Conservation (phyloP, 2,888 invertebrate genomes). For the Himalopsyche anomala region DNA sequence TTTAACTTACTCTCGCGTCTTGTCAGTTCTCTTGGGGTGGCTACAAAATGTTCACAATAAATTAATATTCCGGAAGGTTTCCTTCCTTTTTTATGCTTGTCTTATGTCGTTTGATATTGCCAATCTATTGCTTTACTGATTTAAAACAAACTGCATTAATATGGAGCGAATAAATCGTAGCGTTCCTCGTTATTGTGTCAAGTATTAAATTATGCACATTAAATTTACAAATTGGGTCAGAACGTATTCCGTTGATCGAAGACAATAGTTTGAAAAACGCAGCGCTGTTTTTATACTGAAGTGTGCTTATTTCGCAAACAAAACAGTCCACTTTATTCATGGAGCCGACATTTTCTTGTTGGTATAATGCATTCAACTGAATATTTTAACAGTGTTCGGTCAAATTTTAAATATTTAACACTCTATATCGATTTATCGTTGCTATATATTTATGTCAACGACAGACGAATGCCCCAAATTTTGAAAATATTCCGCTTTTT, state of each 20-base stretch:
- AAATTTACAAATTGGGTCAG: conserved; percentile 39
- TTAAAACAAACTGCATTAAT: not conserved
- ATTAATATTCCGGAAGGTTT: too few species aligned
- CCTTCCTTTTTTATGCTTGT: too few species aligned
- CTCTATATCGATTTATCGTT: too few species aligned
- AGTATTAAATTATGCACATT: not conserved
- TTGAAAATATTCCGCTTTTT: too few species aligned
- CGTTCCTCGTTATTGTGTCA: not conserved
- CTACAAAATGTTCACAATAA: too few species aligned
- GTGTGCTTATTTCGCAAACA: conserved; percentile 14
- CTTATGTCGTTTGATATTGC: too few species aligned
- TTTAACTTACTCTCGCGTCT: too few species aligned
- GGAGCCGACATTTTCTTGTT: not conserved
- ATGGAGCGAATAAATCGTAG: not conserved
- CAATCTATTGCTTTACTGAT: too few species aligned
- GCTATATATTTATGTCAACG: too few species aligned
- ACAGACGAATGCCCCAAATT: too few species aligned
- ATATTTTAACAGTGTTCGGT: conserved; percentile 2
- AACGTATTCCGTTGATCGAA: not conserved
- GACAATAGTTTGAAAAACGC: conserved; percentile 29
- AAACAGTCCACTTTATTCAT: conserved; percentile 23
- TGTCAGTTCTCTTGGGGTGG: too few species aligned
- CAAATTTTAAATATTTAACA: not conserved
- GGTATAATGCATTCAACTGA: conserved; percentile 12
- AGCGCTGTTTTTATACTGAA: not conserved